Percentiles rank a stretch among this genome's conserved stretches.
Evolutionary conservation across 2,113 vertebrate species (phyloP).

Genomic region (Stomatorhinus ivindoensis): DNA sequence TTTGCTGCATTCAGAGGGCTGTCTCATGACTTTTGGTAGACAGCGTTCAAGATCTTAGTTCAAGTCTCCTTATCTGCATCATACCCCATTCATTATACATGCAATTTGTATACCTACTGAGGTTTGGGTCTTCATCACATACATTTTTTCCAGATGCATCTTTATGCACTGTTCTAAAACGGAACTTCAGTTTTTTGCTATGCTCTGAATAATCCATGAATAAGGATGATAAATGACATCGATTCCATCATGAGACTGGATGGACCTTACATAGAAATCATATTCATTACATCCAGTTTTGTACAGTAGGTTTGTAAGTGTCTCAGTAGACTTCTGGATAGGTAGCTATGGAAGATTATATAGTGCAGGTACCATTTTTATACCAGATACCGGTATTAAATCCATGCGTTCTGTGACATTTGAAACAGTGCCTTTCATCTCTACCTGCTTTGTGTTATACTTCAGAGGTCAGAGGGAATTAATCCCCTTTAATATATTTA

Average conservation of each 20-base stretch:
- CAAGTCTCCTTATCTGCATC: neutral
- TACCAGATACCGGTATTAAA: constrained; percentile 4
- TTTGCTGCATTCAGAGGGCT: neutral
- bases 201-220: neutral
- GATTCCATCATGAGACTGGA: neutral
- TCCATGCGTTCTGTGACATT: constrained; percentile 14
- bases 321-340: constrained; percentile 12
- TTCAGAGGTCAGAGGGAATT: constrained; percentile 5
- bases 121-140: neutral
- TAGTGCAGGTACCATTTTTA: constrained; percentile 1
- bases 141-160: neutral
- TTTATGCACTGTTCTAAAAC: neutral
- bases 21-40: neutral
- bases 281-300: neutral
- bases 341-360: neutral
- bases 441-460: constrained; percentile 7
- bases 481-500: neutral
- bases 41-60: neutral
- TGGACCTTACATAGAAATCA: neutral
- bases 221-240: neutral
- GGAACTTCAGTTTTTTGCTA: neutral
- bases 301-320: neutral
- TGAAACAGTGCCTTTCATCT: constrained; percentile 21
- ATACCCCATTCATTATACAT: neutral
- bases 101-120: neutral